phyloP scores from a whole-genome alignment of 2,888 invertebrate species.

The Drosophila ustulata region DNA sequence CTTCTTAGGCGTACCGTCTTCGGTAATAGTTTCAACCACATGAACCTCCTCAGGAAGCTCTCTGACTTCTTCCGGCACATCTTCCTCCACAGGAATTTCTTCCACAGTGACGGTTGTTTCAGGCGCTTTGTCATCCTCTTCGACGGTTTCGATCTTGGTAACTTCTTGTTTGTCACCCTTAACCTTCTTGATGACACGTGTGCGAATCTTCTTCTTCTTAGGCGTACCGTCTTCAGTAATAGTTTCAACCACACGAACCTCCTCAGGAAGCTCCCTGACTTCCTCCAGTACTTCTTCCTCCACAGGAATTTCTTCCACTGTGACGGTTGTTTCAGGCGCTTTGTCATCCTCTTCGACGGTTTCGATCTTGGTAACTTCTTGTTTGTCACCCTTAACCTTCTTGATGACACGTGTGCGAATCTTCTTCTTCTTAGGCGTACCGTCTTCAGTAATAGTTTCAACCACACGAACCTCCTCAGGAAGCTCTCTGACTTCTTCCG shows the following conservation, averaged over 20 bases:
- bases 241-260: slow-evolving; percentile 17
- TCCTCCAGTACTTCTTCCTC: slow-evolving; percentile 14
- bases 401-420: slow-evolving; percentile 33
- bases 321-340: slow-evolving; percentile 22
- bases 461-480: slow-evolving; percentile 27
- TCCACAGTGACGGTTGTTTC: slow-evolving; percentile 22
- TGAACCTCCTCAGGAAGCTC: slow-evolving; percentile 48
- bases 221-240: slow-evolving; percentile 19
- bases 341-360: slow-evolving; percentile 27
- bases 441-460: slow-evolving; percentile 15
- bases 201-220: slow-evolving; percentile 26
- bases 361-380: slow-evolving; percentile 34
- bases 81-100: slow-evolving; percentile 5
- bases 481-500: slow-evolving; percentile 23
- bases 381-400: slow-evolving; percentile 31
- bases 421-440: slow-evolving; percentile 27
- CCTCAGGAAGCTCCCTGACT: slow-evolving; percentile 16
- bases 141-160: slow-evolving; percentile 28
- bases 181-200: slow-evolving; percentile 28
- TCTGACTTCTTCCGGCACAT: slow-evolving; percentile 4
- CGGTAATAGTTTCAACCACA: slow-evolving; percentile 38
- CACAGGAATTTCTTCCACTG: slow-evolving; percentile 9
- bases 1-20: slow-evolving; percentile 51
- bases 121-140: slow-evolving; percentile 24
- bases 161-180: slow-evolving; percentile 32